A percentile compares a stretch with the other conserved stretches of the same genome.
These are phyloP conservation scores for Sarcophaga rosellei DNA, from an alignment of 2,888 invertebrate genomes.

Conservation along the genomic window DNA sequence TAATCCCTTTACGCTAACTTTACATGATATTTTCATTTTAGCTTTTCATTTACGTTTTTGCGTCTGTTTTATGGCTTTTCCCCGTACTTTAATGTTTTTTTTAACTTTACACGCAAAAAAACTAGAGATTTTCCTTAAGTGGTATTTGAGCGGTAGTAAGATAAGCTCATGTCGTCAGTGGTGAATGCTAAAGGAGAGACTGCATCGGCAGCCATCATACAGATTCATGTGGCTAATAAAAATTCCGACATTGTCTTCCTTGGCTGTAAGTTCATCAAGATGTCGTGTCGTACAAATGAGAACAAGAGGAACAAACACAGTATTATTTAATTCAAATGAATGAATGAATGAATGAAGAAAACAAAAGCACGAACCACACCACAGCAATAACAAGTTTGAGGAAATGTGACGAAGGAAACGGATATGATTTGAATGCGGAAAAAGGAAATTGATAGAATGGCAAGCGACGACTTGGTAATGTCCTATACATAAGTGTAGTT, in stretches of 20 bases:
- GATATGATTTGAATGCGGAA: conserved; percentile 18
- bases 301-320: not conserved
- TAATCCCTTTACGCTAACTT: conserved; percentile 30
- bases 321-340: conserved; percentile 28
- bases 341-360: not conserved
- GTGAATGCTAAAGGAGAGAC: not conserved
- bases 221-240: conserved; percentile 76
- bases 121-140: conserved; percentile 48
- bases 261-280: conserved; percentile 74
- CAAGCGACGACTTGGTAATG: not conserved
- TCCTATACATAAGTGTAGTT: not conserved
- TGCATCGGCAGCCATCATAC: conserved; percentile 39
- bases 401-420: too few relatives aligned
- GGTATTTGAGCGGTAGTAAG: conserved; percentile 33
- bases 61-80: not conserved
- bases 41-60: not conserved
- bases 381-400: not conserved
- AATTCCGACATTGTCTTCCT: conserved; percentile 78
- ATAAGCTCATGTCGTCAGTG: conserved; percentile 33
- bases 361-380: not conserved
- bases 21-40: not conserved
- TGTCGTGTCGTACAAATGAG: conserved; percentile 60
- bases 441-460: conserved; percentile 6
- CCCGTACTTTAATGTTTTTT: not conserved
- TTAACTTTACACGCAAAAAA: conserved; percentile 17